Evolutionary conservation across 1,140 invertebrate species (phyloP), one percentile per base, ranked within the genome.

Genomic region (Lucilia cuprina): DNA sequence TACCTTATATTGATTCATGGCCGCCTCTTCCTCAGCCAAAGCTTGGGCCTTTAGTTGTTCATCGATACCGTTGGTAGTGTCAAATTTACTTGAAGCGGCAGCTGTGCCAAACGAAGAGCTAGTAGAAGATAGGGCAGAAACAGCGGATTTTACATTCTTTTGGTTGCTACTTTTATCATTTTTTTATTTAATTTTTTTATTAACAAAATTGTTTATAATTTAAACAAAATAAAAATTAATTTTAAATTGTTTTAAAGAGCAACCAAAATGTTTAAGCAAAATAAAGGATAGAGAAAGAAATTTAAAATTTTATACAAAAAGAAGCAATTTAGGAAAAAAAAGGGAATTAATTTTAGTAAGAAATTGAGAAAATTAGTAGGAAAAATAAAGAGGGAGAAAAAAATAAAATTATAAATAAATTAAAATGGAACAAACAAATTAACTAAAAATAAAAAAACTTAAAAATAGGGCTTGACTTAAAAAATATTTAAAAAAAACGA

Each of bases 1-100:
- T n/a, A 98, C 97, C 94, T 98, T 99, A 88, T 98, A 97, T 90
- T 98, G 96, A 92, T 97, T 98, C 93, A 99, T 95, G 49, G 96
- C 96, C 41, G 97, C 96, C 91, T 98, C 97, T 92, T 99, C 98
- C 91, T 99, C 98, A 75, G 98, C 98, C 41, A 99, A 92, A 49
- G 95, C 96, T 91, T 97, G 95, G 87, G 96, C 95, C 88, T 96
- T 95, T 3, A 98, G 92, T 83, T 94, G 94, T 87, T 98, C 97
- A 87, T 98, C 96, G 85, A 97, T 96, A 87, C 95, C 95, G 89
- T 95, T 95, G 77, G 93, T 92, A 85, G 93, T 93, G 87, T 96
- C 95, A 74, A 95, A 93, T 60, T 94, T 93, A n/a, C 94, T 93
- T 77, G 95, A 96, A 60, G 94, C 94, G 49, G 95, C 95, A 84